Evolutionary conservation across 2,113 vertebrate genomes (phyloP), one percentile per base, ranked within the genome.

Genomic region (Ceratotherium simum): DNA sequence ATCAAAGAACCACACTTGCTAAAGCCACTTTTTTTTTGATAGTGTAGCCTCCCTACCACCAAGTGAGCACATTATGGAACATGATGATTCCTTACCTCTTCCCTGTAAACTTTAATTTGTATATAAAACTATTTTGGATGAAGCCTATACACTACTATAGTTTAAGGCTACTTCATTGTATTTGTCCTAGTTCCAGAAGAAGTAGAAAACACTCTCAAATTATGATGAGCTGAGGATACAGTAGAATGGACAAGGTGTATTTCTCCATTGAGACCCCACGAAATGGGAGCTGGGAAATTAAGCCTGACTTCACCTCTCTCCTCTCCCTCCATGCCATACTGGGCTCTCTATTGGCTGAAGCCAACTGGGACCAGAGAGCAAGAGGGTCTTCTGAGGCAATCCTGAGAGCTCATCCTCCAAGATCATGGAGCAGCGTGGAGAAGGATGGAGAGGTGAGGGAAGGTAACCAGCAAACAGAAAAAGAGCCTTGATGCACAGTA

Each of bases 391-490:
- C 1, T 3, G 27, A 70, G 25, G 54, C 18, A 3, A 10, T 51
- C 33, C 31, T 80, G 70, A 18, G 42, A 25, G 6, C 3, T 9
- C 27, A 9, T 2, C 48, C 36, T n/a, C 56, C 12, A 11, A 62
- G 73, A 33, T 23, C 9, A 10, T 18, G 6, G 27, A 5, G 13
- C 48, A n/a, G 9, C 1, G 0, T 42, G 20, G 6, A 14, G 29
- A 12, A 73, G 39, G 31, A 1, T 1, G 16, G 25, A 62, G 62
- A 87, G 4, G 31, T 20, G 27, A 69, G n/a, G 7, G 5, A 21
- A 56, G 48, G 10, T 1, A 8, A 18, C 16, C 6, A 17, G 21
- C 21, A 27, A 4, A 1, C n/a, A 0, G 0, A 33, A 18, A 67
- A 85, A 64, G 29, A 31, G 31, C 4, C 11, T 39, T 62, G 56